These are phyloP conservation scores for Merluccius polli DNA, from an alignment of 2,797 vertebrate genomes.

Conservation along the genomic window DNA sequence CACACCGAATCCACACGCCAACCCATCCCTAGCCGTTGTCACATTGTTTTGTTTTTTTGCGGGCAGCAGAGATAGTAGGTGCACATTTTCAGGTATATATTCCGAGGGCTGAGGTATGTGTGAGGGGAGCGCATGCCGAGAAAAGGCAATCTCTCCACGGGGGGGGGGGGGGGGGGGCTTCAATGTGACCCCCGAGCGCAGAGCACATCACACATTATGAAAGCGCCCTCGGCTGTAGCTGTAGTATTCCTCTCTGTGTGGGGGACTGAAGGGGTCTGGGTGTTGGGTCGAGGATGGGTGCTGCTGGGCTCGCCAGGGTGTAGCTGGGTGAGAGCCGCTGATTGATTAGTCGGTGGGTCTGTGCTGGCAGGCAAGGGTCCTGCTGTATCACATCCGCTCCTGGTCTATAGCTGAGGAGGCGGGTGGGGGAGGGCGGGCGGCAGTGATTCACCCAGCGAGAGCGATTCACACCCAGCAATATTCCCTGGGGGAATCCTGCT, in stretches of 20 bases:
- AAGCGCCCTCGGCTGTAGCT: constrained; percentile 17
- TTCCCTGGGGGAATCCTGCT: neutral
- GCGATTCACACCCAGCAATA: neutral
- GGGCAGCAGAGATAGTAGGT: neutral
- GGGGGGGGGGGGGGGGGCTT: neutral
- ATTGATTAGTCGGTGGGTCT: constrained; percentile 39
- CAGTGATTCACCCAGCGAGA: constrained; percentile 7
- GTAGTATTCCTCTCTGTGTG: neutral
- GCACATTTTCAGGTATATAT: neutral
- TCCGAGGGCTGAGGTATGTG: constrained; percentile 22
- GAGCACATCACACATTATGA: constrained; percentile 8
- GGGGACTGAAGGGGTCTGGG: neutral
- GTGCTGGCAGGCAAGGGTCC: constrained; percentile 34
- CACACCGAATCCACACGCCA: neutral
- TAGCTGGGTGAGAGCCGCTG: constrained; percentile 28
- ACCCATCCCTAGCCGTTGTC: neutral
- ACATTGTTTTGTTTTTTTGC: neutral
- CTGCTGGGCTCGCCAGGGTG: neutral
- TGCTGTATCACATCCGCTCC: constrained; percentile 27
- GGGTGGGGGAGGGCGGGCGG: neutral
- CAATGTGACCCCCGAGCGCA: constrained; percentile 33
- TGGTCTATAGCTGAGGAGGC: constrained; percentile 23
- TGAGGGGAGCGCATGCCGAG: neutral
- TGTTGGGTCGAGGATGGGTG: too few species aligned
- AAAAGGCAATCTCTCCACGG: constrained; percentile 37